Evolutionary conservation across 2,113 vertebrate species (phyloP), one percentile per base, ranked within the genome.

Genomic region (Helogale parvula): DNA sequence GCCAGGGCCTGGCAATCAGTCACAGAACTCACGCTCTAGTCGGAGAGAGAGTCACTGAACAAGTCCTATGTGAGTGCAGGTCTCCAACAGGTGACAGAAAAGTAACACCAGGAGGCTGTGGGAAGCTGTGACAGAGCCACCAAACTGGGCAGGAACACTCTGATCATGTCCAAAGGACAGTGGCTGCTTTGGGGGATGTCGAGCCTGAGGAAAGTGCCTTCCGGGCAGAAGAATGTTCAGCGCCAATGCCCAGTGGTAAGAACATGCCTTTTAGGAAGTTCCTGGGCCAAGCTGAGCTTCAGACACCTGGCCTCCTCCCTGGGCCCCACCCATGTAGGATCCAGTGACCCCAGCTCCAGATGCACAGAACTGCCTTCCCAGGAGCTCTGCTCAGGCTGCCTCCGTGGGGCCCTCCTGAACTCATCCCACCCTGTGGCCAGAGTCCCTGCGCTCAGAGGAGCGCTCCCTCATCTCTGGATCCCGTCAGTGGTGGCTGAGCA

Each of bases 11-110:
- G 10, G 21, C 60, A 47, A 29, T 31, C 1, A 0, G 7, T 50
- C 16, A 2, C 1, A 5, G 11, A 65, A 54, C 29, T 66, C 68
- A 7, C 2, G 0, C 5, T 0, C 65, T 25, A 8, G 0, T 29
- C 3, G 35, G 33, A 66, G 38, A 88, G 72, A 85, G 10, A 47
- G 29, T 33, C 25, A 14, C 7, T 0, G 27, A 31, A n/a, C 1
- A 0, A 29, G 41, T 15, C 11, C 9, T 2, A 23, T 7, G 15
- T 5, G 57, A 84, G n/a, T 27, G 71, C 81, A 45, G 3, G 74
- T 79, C 50, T 11, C 8, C 6, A 4, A 9, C 13, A 63, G 57
- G 60, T 0, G 21, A 31, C 12, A 21, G 63, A n/a, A 66, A 65
- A 21, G 3, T 10, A 4, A 54, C 3, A 0, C 47, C 25, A 33